phyloP scores from a whole-genome alignment of 2,113 vertebrate genomes.

The Stigmatopora nigra region DNA sequence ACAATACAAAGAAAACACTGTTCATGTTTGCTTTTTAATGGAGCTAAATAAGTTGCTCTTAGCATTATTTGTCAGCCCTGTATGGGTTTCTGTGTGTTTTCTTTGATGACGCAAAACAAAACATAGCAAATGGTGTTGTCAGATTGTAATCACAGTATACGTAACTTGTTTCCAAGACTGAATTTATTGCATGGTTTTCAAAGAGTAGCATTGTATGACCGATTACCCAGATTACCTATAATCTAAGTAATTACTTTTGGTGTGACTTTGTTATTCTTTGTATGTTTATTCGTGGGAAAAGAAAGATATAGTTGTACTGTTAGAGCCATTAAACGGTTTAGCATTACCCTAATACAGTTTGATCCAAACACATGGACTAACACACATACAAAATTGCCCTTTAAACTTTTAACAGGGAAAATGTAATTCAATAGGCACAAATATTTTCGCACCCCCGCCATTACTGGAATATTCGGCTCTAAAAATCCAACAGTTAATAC shows the following conservation, averaged over 20 bases:
- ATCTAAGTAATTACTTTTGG: constrained; percentile 26
- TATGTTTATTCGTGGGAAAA: constrained; percentile 11
- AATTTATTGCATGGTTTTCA: constrained; percentile 16
- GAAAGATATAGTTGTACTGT: background rate
- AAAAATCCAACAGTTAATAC: constrained; percentile 21
- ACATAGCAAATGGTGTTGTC: constrained; percentile 30
- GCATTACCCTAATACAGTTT: constrained; percentile 29
- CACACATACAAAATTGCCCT: constrained; percentile 42
- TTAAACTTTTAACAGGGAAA: constrained; percentile 41
- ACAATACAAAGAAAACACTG: background rate
- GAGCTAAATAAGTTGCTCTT: constrained; percentile 9
- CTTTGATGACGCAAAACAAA: constrained; percentile 22
- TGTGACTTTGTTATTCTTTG: constrained; percentile 6
- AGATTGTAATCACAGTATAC: constrained; percentile 54
- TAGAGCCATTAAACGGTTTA: background rate
- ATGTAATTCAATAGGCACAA: constrained; percentile 39
- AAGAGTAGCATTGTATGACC: constrained; percentile 21
- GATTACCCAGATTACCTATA: constrained; percentile 1
- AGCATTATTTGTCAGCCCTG: constrained; percentile 38
- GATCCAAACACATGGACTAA: constrained; percentile 41
- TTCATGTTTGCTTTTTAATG: constrained; percentile 8
- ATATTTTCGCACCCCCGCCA: constrained; percentile 27
- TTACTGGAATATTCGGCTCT: constrained; percentile 32
- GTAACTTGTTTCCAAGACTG: constrained; percentile 7
- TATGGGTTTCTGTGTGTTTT: constrained; percentile 32